These are phyloP conservation scores for Willowsia nigromaculata DNA, from an alignment of 2,888 invertebrate genomes.

Conservation along the genomic window DNA sequence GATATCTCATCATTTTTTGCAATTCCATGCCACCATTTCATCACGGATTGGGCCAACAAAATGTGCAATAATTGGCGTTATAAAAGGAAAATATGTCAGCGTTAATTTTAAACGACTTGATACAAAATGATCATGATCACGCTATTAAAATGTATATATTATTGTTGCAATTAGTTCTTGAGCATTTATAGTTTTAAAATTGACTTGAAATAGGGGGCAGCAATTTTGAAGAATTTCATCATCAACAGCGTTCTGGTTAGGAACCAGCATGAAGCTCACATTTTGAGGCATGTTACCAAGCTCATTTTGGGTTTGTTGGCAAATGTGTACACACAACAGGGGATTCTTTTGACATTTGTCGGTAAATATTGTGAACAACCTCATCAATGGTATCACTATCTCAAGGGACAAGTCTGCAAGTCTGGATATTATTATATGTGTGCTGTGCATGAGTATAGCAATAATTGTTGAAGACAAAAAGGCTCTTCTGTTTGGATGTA, in stretches of 20 bases:
- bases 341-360: conserved; percentile 65
- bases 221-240: not conserved
- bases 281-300: conserved; percentile 52
- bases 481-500: no score
- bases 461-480: no score
- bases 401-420: conserved; percentile 50
- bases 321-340: conserved; percentile 66
- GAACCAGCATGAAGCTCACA: conserved; percentile 50
- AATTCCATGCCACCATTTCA: conserved; percentile 55
- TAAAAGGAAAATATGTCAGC: not conserved
- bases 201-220: not conserved
- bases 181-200: no score
- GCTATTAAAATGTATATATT: not conserved
- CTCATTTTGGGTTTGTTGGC: conserved; percentile 62
- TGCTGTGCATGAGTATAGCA: no score
- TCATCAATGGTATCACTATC: conserved; percentile 67
- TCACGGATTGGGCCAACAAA: not conserved
- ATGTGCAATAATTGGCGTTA: not conserved
- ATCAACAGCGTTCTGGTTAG: conserved; percentile 43
- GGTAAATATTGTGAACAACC: conserved; percentile 71
- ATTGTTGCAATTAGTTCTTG: not conserved
- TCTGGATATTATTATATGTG: conserved; percentile 1
- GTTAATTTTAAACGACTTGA: not conserved
- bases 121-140: not conserved
- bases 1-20: conserved; percentile 66